Conservation (phyloP, 2,888 invertebrate genomes). For the Caenorhabditis japonica region DNA sequence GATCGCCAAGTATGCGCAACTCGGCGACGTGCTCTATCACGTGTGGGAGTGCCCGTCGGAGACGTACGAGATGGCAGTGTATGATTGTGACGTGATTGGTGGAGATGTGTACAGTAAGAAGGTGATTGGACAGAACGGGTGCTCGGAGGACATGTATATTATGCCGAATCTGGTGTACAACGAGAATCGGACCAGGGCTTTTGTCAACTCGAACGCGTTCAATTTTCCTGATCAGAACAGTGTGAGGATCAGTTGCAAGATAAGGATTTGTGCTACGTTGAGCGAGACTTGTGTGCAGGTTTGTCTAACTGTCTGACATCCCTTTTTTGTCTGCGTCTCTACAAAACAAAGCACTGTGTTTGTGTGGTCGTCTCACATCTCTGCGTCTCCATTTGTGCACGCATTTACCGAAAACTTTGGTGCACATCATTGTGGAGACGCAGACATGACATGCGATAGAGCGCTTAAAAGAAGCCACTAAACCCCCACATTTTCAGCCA, state of each 20-base stretch:
- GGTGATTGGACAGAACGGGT: conserved; percentile 73
- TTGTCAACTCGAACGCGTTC: conserved; percentile 73
- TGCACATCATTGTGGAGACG: too few relatives aligned
- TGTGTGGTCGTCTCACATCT: too few relatives aligned
- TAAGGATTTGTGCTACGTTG: conserved; percentile 69
- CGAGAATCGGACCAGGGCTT: conserved; percentile 68
- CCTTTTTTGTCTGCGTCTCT: too few relatives aligned
- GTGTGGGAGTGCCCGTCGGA: conserved; percentile 75
- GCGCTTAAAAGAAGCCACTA: too few relatives aligned
- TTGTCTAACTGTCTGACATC: not conserved
- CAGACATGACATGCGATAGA: too few relatives aligned
- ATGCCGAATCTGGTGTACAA: conserved; percentile 74
- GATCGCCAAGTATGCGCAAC: conserved; percentile 60
- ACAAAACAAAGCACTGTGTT: too few relatives aligned
- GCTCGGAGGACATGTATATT: conserved; percentile 68
- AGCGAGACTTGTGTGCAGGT: conserved; percentile 63
- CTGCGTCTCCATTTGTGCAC: too few relatives aligned
- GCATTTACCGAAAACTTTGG: too few relatives aligned
- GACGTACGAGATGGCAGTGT: conserved; percentile 72
- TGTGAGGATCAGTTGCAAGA: conserved; percentile 73
- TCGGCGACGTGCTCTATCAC: conserved; percentile 75
- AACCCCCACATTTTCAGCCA: conserved; percentile 19
- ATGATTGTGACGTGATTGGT: conserved; percentile 70
- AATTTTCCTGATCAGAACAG: conserved; percentile 74
- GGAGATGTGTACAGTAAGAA: conserved; percentile 64